Conservation (phyloP, 2,888 invertebrate genomes). For the Agriopis marginaria region DNA sequence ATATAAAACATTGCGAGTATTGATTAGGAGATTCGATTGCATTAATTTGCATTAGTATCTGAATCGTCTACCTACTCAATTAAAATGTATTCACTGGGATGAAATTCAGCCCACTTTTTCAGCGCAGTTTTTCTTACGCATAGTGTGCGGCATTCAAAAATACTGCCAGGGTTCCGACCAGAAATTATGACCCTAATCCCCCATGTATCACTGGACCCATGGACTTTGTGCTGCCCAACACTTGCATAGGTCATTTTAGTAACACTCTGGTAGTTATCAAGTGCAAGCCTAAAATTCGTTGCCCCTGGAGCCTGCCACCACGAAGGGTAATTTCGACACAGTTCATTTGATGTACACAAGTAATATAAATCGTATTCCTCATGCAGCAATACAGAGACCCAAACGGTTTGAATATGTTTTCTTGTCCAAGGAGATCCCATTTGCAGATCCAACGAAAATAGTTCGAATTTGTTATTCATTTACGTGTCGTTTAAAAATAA, state of each 20-base stretch:
- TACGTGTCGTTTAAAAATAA: neutral
- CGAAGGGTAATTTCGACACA: too few relatives aligned
- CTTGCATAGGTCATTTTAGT: too few relatives aligned
- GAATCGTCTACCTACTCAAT: constrained; percentile 49
- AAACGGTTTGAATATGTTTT: neutral
- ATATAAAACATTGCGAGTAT: constrained; percentile 48
- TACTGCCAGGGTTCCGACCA: neutral
- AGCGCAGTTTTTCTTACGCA: constrained; percentile 47
- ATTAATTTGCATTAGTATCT: constrained; percentile 29
- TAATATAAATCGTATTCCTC: neutral
- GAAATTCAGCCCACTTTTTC: too few relatives aligned
- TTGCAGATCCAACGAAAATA: neutral
- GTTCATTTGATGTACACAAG: too few relatives aligned
- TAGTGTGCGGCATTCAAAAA: constrained; percentile 8
- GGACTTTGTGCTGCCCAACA: too few relatives aligned
- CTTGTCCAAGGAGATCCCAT: neutral
- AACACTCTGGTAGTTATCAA: too few relatives aligned
- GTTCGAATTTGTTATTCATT: neutral
- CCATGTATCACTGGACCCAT: too few relatives aligned
- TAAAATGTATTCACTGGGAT: constrained; percentile 28
- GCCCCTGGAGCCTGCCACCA: too few relatives aligned
- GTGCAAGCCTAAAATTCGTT: too few relatives aligned
- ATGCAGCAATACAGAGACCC: neutral
- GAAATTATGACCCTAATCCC: neutral
- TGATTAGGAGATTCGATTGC: constrained; percentile 48